Evolutionary conservation across 64 coral and sea anemone genomes (phyloP), one percentile per base, ranked within the genome.

Genomic region (Stichodactyla mertensii): DNA sequence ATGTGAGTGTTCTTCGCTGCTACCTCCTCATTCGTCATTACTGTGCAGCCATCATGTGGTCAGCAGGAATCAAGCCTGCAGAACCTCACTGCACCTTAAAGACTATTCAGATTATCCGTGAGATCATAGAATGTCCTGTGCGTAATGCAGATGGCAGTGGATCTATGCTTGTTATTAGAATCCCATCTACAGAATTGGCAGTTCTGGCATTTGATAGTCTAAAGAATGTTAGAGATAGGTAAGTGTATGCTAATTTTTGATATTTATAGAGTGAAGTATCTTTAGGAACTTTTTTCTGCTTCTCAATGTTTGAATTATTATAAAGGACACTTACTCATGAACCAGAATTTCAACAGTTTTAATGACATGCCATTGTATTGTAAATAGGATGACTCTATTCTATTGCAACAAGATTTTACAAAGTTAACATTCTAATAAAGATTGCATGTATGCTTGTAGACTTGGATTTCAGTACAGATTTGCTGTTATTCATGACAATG

Each of bases 21-120:
- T 99, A 95, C 66, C 87, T 99, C 18, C 78, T 99, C 16, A 92
- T 99, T 79, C 97, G 93, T 22, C 97, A 99, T 77, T 99, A 99
- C 82, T 92, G 92, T n/a, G 93, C 97, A 52, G 93, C 97, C 13
- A 99, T 99, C 82, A 99, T 99, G 97, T 99, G 97, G 97, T 92
- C 97, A 85, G 97, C 97, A 2, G 97, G 97, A 16, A 99, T 99
- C 71, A 94, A 94, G 74, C 93, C 97, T 66, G 93, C 93, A 51
- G 97, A 99, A 62, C 97, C 97, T 16, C 97, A 99, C 57, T 99
- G 97, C 86, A 95, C 97, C 8, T 77, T 99, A 56, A 99, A 99
- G 90, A 99, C 97, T 31, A 82, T 99, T 19, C 97, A 99, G 77
- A 94, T 99, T 61, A 94, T 99, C 74, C 86, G 97, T 14, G 97